These are phyloP conservation scores for Drosophila austrosaltans DNA, from an alignment of 2,888 invertebrate species.

Conservation along the genomic window DNA sequence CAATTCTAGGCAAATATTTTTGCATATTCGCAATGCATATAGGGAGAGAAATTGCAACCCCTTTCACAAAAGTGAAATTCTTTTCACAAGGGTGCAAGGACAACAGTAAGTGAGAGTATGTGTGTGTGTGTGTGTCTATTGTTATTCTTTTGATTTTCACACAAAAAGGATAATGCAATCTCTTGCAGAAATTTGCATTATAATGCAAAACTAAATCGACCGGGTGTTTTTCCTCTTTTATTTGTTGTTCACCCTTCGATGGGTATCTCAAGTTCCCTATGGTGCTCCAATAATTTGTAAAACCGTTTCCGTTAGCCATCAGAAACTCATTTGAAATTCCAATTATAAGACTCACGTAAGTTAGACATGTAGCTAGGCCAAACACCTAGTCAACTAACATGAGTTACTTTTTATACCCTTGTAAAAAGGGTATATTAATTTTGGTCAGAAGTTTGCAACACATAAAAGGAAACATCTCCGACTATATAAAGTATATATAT, in stretches of 20 bases:
- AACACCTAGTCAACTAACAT: constrained; percentile 15
- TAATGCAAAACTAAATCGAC: constrained; percentile 3
- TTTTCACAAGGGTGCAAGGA: constrained; percentile 8
- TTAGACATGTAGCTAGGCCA: constrained; percentile 14
- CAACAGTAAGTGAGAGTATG: constrained; percentile 52
- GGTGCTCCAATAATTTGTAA: constrained; percentile 58
- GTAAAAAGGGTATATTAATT: no score
- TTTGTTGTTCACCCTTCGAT: no score
- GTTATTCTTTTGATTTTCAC: constrained; percentile 1
- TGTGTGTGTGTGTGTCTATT: constrained; percentile 4
- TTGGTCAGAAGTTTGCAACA: no score
- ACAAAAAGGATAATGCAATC: constrained; percentile 5
- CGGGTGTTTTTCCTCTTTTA: not conserved
- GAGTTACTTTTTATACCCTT: no score
- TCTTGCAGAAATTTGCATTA: constrained; percentile 1
- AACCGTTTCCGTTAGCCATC: constrained; percentile 67
- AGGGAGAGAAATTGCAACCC: constrained; percentile 45
- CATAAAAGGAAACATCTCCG: no score
- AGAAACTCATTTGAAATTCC: constrained; percentile 63
- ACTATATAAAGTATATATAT: no score
- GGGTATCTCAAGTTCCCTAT: not conserved
- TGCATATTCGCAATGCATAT: constrained; percentile 39
- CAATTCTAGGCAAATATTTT: constrained; percentile 25
- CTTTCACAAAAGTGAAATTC: constrained; percentile 25
- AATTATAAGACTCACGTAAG: constrained; percentile 32